phyloP scores from a whole-genome alignment of 2,113 vertebrate species.

The Austrofundulus limnaeus region DNA sequence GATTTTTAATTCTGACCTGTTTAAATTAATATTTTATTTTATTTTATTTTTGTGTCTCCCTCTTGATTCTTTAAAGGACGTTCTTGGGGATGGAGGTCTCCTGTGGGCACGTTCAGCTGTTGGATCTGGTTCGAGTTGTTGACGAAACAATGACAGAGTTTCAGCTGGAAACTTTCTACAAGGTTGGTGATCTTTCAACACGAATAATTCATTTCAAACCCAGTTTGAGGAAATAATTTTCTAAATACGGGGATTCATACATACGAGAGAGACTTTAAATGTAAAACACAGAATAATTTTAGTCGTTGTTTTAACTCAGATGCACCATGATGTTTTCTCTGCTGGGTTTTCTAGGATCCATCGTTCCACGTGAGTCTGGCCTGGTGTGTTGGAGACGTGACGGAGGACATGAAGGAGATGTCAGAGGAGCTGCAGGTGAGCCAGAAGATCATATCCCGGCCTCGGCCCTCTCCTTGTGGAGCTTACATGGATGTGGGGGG shows the following conservation, averaged over 20 bases:
- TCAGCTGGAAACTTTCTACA: slow-evolving; percentile 86
- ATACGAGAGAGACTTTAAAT: no score
- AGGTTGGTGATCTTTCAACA: slow-evolving; percentile 72
- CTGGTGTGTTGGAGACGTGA: slow-evolving; percentile 89
- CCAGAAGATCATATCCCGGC: no score
- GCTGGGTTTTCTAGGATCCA: slow-evolving; percentile 78
- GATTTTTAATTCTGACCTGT: no score
- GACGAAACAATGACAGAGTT: slow-evolving; percentile 89
- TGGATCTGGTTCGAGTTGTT: slow-evolving; percentile 83
- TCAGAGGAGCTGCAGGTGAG: slow-evolving; percentile 87
- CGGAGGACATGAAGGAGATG: slow-evolving; percentile 73
- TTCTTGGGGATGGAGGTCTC: slow-evolving; percentile 90
- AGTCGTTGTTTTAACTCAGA: no score
- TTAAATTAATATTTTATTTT: no score
- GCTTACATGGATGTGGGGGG: no score
- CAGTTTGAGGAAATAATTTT: background rate
- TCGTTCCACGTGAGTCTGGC: slow-evolving; percentile 95
- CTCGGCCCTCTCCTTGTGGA: no score
- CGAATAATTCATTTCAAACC: background rate
- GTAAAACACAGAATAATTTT: no score
- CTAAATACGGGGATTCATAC: no score
- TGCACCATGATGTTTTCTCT: background rate
- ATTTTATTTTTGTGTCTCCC: background rate
- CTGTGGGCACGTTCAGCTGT: slow-evolving; percentile 82
- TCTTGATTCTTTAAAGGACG: slow-evolving; percentile 77